Base-by-base conservation (phyloP, 2,888 invertebrate genomes). In the Nineta flava region DNA sequence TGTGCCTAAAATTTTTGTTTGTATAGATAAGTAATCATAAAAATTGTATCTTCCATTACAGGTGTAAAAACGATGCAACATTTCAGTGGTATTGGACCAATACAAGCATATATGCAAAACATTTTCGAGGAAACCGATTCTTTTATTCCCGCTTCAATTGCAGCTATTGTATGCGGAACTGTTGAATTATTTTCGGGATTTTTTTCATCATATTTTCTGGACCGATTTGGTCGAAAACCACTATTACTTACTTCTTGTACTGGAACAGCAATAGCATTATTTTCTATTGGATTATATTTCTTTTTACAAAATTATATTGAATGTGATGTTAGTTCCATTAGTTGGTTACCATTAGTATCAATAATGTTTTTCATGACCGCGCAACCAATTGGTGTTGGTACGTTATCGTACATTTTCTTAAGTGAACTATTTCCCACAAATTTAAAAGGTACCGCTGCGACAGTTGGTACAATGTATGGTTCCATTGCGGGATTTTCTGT, bases 371-470 rank as follows among this genome's bases (percentile, higher is more conserved):
- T 65, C 56, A 64, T 68, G 50, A 61, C 65, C 3, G 61, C 64
- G 45, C 68, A 67, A 41, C 62, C 65, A 1, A 51, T 69, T n/a
- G 69, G 69, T 2, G 63, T 67, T 46, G 69, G 69, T 1, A 66
- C 67, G 1, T 53, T 70, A 34, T 68, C 67, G 0, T 70, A 66
- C 58, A 61, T 68, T 17, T 59, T 69, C 12, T 60, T 67, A 48
- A 65, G 65, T 1, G 70, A 71, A 59, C 55, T 70, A 4, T 66
- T 75, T 59, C 66, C 75, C 52, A 54, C 65, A 1, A 63, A 68
- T 50, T 71, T 65, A 2, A 65, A 71, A 51, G 70, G 72, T 1
- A 59, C 67, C 2, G 71, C 74, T 0, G 68, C 70, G n/a, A 67
- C 70, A 2, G 58, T 71, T 9, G 67, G 69, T 1, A 65, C 70